These are phyloP conservation scores for Diorhabda elongata DNA, from an alignment of 1,140 invertebrate genomes.

Conservation along the genomic window DNA sequence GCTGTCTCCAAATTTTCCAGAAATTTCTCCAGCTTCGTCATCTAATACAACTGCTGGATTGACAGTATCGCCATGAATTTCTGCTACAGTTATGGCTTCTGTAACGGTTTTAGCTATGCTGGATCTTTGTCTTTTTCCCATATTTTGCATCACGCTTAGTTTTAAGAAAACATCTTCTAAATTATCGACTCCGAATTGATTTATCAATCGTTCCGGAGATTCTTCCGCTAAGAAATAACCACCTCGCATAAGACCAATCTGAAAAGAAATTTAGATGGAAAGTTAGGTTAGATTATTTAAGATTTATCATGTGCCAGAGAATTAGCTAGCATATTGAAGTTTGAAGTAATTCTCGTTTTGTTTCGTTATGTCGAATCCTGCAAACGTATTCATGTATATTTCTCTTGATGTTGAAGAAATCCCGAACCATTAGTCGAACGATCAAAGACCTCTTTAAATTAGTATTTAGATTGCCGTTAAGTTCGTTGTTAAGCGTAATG, in stretches of 20 bases:
- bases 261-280: conserved; percentile 20
- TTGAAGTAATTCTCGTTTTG: too few relatives aligned
- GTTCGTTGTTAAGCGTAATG: too few relatives aligned
- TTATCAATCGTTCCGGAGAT: conserved; percentile 74
- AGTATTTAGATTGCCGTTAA: too few relatives aligned
- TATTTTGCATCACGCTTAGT: conserved; percentile 77
- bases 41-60: conserved; percentile 62
- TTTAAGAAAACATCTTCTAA: conserved; percentile 92
- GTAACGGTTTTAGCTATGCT: conserved; percentile 71
- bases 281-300: too few relatives aligned
- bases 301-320: too few relatives aligned
- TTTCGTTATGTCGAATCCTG: too few relatives aligned
- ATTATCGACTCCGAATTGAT: conserved; percentile 71
- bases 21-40: conserved; percentile 68
- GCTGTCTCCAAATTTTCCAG: conserved; percentile 80
- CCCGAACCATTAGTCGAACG: too few relatives aligned
- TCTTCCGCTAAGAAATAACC: conserved; percentile 89
- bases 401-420: too few relatives aligned
- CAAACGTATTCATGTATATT: too few relatives aligned
- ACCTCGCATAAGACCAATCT: conserved; percentile 91
- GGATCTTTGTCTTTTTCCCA: conserved; percentile 69
- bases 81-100: conserved; percentile 57
- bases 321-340: too few relatives aligned
- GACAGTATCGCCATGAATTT: conserved; percentile 46
- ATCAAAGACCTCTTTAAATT: too few relatives aligned